Percentiles rank a stretch among this genome's conserved stretches.
These are phyloP conservation scores for rat (Rattus norvegicus) DNA, from an alignment of 2,113 vertebrate species.

Conservation along the genomic window GRCr8 NC_086019.1:155335501-155336000, in stretches of 20 bases:
- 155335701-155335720: not conserved
- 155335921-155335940: not conserved
- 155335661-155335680: not conserved
- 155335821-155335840: not conserved
- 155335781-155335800: not conserved
- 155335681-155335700: not conserved
- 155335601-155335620: not conserved
- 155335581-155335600: not conserved
- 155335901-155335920: not conserved
- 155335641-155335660: not conserved
- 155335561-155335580: not conserved
- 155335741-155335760: not conserved
- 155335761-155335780: not conserved
- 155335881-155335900: not conserved
- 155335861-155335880: not conserved
- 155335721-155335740: not conserved
- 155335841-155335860: not conserved
- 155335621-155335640: not conserved
- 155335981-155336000: not conserved
- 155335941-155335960: not conserved
- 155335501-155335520: not conserved
- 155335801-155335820: not conserved
- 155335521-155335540: not conserved
- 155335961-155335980: not conserved
- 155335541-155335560: not conserved